phyloP scores from a whole-genome alignment of 2,797 vertebrate genomes.

The Myotis pilosus region DNA sequence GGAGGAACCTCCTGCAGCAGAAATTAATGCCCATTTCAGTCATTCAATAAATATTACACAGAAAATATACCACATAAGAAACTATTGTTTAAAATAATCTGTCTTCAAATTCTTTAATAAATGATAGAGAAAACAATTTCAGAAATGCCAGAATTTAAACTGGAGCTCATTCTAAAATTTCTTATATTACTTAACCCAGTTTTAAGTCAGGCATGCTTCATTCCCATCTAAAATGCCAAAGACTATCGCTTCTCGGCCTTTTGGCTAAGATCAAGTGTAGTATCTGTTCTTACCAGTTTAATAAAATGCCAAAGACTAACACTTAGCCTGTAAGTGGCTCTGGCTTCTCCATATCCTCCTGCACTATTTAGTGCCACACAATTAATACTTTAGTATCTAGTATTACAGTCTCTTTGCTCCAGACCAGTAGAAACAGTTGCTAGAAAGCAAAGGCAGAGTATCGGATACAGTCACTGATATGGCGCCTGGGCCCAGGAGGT shows the following conservation, averaged over 20 bases:
- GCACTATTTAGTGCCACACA: neutral
- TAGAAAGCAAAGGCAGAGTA: neutral
- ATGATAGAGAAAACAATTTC: neutral
- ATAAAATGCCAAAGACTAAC: neutral
- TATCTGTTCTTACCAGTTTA: too few species aligned
- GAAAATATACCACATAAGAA: neutral
- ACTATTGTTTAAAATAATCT: slow-evolving; percentile 5
- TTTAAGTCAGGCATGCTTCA: neutral
- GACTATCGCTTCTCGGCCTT: too few species aligned
- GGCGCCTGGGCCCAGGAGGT: neutral
- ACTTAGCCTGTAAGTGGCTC: neutral
- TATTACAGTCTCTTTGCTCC: neutral
- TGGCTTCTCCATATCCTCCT: neutral
- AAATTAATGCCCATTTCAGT: neutral
- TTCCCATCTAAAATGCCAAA: neutral
- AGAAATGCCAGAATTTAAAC: neutral
- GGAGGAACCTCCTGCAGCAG: neutral
- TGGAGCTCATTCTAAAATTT: slow-evolving; percentile 10
- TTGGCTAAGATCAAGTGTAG: too few species aligned
- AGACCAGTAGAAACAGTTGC: neutral
- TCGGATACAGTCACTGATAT: neutral
- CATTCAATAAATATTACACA: neutral
- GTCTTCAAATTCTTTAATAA: slow-evolving; percentile 30
- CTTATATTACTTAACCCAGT: neutral
- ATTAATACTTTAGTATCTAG: neutral